A percentile compares a stretch with the other conserved stretches of the same genome.
Evolutionary conservation across 2,113 vertebrate species (phyloP).

Genomic region (Vidua macroura): DNA sequence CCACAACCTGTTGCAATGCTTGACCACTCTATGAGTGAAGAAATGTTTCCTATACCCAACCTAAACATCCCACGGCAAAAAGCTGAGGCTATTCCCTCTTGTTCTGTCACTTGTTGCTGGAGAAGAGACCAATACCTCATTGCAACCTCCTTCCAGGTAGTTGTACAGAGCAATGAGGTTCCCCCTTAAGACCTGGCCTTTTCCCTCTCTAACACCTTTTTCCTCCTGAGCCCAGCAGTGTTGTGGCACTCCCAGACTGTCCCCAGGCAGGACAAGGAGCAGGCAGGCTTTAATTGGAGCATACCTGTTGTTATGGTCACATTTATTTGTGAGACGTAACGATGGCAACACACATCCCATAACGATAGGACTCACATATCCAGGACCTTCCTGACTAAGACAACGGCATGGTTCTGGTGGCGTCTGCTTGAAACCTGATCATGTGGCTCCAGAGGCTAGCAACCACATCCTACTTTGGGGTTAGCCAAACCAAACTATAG

Average conservation of each 20-base stretch:
- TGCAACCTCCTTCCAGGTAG: not conserved
- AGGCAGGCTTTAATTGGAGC: not conserved
- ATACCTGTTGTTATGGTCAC: conserved; percentile 62
- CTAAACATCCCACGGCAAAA: not conserved
- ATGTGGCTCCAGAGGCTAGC: conserved; percentile 75
- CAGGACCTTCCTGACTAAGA: conserved; percentile 58
- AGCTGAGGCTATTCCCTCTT: not conserved
- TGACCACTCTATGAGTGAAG: not conserved
- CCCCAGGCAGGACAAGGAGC: not conserved
- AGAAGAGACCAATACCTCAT: accelerated
- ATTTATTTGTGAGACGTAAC: conserved; percentile 66
- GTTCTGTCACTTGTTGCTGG: not conserved
- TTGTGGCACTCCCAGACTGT: accelerated
- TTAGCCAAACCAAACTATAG: conserved; percentile 82
- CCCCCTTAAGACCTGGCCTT: not conserved
- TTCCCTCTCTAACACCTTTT: not conserved
- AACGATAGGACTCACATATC: not conserved
- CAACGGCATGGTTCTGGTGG: conserved; percentile 48
- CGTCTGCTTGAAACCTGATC: conserved; percentile 74
- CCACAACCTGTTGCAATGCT: not conserved
- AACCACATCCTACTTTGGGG: conserved; percentile 81
- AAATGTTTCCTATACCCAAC: not conserved
- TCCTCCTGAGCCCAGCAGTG: not conserved
- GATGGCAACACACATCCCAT: not conserved
- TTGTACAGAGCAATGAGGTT: not conserved